Evolutionary conservation across 2,888 invertebrate species (phyloP), one percentile per base, ranked within the genome.

Genomic region (Linnaemya tessellans): DNA sequence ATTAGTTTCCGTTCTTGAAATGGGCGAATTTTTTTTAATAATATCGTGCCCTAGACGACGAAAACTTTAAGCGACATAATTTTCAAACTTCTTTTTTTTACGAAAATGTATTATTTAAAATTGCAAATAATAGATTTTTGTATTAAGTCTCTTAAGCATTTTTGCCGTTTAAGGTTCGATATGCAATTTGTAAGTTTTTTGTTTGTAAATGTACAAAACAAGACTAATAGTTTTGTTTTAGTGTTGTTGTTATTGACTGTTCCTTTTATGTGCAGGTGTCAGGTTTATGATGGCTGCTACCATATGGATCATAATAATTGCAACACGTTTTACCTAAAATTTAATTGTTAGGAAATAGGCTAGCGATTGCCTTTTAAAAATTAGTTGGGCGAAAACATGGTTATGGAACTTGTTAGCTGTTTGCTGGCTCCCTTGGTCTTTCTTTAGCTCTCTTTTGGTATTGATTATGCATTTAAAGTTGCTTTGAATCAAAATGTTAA

Each of bases 251-350:
- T 65, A 15, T 64, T 54, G n/a, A 10, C 3, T 15, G 22, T 15
- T 7, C 38, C 74, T 43, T 74, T 73, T 73, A 73, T 13, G 73
- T n/a, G 49, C 58, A 74, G 46, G 80, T 80, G 73, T 68, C 74
- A 58, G 60, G 38, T 67, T 82, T 77, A 81, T 62, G 62, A 70
- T 43, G 70, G n/a, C 41, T 60, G 30, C 30, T 64, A 18, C 68
- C 68, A 81, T 35, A 54, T 67, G 11, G 15, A n/a, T 38, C 11
- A 46, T 11, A 41, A 67, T 75, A 75, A 75, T 56, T 77, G 70
- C 64, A 49, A 58, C 67, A 78, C 35, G 67, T 49, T 62, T 75
- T 75, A 62, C 64, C 68, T 70, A 65, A 64, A 70, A 68, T 62
- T 43, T 30, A 38, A 51, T 58, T 80, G 38, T 68, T 51, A 64